Base-by-base conservation (phyloP, 2,888 invertebrate genomes). In the Cantharis rustica region DNA sequence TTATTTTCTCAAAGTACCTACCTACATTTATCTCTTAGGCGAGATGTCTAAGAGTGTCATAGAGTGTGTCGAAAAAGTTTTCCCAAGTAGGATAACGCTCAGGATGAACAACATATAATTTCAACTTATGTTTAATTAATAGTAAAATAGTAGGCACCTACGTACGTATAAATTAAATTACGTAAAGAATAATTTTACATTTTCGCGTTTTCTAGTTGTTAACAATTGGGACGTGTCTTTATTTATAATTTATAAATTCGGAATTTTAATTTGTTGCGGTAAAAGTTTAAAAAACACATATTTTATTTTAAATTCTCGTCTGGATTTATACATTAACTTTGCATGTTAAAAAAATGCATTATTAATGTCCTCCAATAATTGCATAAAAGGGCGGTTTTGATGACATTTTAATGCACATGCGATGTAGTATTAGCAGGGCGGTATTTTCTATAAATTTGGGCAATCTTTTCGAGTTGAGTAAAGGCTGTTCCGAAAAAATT, bases 401-500 rank as follows among this genome's bases (percentile, higher is more conserved):
- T 76, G 78, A 74, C 78, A 78, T 76, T 78, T 78, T 74, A 76
- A 78, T 78, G 78, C 78, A 78, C 78, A 78, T 76, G 78, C 78
- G 78, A 78, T 69, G 23, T 69, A 31, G 26, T 17, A 68, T 27
- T 16, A 16, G n/a, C 78, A 78, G 78, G 71, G 15, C 69, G 64
- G 75, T 64, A 73, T 75, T 73, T 7, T 68, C 9, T 16, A 72
- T 64, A 20, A 20, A 9, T 66, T 66, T 4, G 9, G n/a, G 23
- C 2, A 16, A n/a, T n/a, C n/a, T 10, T 16, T 20, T 16, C 1
- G n/a, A n/a, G 13, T 3, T 13, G 17, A 20, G 11, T 10, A 4
- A 9, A 20, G n/a, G 5, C 5, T n/a, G 5, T n/a, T n/a, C n/a
- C 10, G 23, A 20, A 23, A 16, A 66, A 23, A 10, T 7, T 20